phyloP scores from a whole-genome alignment of 1,140 invertebrate genomes.

The Leptestheria dahalacensis region DNA sequence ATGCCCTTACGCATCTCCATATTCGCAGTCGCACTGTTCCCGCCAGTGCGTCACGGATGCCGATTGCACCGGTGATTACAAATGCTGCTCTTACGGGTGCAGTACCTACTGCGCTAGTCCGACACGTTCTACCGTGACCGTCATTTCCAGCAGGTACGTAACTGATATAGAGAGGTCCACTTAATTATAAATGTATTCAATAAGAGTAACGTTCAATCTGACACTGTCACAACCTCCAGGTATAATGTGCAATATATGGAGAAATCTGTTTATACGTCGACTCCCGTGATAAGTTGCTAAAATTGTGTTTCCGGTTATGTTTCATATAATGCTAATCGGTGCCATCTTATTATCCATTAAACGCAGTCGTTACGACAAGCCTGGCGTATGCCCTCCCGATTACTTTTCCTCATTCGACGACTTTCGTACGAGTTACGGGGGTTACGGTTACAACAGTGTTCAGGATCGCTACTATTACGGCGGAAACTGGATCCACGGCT shows the following conservation, averaged over 20 bases:
- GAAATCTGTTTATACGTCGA: too few species aligned
- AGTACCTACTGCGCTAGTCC: constrained; percentile 6
- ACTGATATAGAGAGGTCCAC: too few species aligned
- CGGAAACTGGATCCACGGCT: neutral
- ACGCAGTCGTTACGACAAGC: neutral
- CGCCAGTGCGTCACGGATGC: constrained; percentile 5
- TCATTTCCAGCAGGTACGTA: too few species aligned
- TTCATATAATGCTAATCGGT: neutral
- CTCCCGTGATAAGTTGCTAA: too few species aligned
- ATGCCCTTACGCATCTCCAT: constrained; percentile 1
- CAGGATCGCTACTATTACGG: neutral
- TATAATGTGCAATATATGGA: too few species aligned
- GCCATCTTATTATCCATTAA: neutral
- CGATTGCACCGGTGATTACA: constrained; percentile 3
- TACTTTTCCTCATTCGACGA: neutral
- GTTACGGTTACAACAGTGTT: neutral
- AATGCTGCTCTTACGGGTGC: constrained; percentile 6
- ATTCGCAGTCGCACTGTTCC: neutral
- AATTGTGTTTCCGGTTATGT: too few species aligned
- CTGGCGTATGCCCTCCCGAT: constrained; percentile 1
- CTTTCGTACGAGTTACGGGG: neutral
- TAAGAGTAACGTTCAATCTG: too few species aligned
- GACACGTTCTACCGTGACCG: neutral
- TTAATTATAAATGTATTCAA: too few species aligned
- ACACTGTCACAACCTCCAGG: too few species aligned